Evolutionary conservation across 2,888 invertebrate species (phyloP).

Genomic region (Torymus tubicola): DNA sequence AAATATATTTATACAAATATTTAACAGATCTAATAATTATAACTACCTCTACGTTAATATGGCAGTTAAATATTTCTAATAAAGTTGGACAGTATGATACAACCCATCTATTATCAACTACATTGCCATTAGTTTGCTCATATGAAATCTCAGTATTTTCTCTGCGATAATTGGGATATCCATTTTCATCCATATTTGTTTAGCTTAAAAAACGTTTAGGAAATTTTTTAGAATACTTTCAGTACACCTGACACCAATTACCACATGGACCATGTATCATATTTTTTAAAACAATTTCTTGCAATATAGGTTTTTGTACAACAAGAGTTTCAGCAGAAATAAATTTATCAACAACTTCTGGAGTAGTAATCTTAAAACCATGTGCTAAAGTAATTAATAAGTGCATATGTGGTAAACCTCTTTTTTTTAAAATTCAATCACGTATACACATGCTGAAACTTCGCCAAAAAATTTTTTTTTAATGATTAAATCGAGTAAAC

Average conservation of each 20-base stretch:
- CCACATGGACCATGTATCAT: constrained; percentile 70
- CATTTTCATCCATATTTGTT: constrained; percentile 61
- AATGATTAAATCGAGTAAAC: too few species aligned
- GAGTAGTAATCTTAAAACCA: too few species aligned
- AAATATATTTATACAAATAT: too few species aligned
- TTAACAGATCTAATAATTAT: too few species aligned
- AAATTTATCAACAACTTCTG: too few species aligned
- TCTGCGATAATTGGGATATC: constrained; percentile 64
- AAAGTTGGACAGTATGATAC: too few species aligned
- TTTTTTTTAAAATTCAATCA: neutral
- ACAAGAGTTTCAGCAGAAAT: neutral
- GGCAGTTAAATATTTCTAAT: too few species aligned
- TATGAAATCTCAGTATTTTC: constrained; percentile 58
- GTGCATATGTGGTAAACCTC: constrained; percentile 42
- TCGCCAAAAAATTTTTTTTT: too few species aligned
- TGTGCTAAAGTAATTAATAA: too few species aligned
- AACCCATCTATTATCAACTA: too few species aligned
- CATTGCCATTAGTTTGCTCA: constrained; percentile 15
- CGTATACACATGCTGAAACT: too few species aligned
- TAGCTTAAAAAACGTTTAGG: constrained; percentile 63
- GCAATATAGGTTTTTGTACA: constrained; percentile 60
- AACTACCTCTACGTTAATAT: too few species aligned
- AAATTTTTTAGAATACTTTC: constrained; percentile 65
- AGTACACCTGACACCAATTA: constrained; percentile 19
- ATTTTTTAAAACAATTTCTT: constrained; percentile 65